Conservation (phyloP, 2,797 vertebrate species). For the Protosalanx chinensis region DNA sequence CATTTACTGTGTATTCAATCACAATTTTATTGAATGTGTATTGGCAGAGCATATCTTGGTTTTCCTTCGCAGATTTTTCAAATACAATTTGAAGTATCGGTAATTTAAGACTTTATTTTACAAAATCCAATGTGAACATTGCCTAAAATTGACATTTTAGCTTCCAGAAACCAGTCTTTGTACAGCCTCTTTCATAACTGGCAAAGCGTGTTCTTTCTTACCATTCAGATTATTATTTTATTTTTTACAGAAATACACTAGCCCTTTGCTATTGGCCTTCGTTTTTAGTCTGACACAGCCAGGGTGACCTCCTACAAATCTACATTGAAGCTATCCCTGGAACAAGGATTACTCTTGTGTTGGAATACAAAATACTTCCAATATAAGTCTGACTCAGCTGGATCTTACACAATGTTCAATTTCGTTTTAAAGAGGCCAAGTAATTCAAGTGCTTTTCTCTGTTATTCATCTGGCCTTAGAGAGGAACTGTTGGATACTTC, state of each 20-base stretch:
- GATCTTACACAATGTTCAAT: constrained; percentile 55
- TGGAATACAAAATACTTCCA: constrained; percentile 38
- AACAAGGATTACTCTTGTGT: constrained; percentile 59
- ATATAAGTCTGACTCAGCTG: constrained; percentile 42
- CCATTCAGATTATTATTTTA: not conserved
- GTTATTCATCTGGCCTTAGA: constrained; percentile 36
- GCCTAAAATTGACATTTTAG: no score
- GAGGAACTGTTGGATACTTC: constrained; percentile 26
- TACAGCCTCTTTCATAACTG: no score
- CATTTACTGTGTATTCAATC: no score
- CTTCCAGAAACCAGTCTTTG: no score
- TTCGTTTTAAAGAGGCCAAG: constrained; percentile 55
- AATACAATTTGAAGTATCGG: no score
- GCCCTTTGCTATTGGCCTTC: constrained; percentile 24
- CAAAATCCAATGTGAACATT: no score
- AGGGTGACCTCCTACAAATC: constrained; percentile 37
- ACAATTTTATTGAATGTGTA: no score
- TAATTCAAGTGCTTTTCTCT: constrained; percentile 54
- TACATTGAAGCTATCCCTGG: constrained; percentile 50
- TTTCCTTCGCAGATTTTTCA: not conserved
- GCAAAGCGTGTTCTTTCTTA: no score
- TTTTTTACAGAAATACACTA: constrained; percentile 5
- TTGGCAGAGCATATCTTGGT: not conserved
- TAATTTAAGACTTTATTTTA: no score
- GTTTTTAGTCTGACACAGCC: not conserved